These are phyloP conservation scores for Perizoma affinitatum DNA, from an alignment of 2,888 invertebrate genomes.

Conservation along the genomic window DNA sequence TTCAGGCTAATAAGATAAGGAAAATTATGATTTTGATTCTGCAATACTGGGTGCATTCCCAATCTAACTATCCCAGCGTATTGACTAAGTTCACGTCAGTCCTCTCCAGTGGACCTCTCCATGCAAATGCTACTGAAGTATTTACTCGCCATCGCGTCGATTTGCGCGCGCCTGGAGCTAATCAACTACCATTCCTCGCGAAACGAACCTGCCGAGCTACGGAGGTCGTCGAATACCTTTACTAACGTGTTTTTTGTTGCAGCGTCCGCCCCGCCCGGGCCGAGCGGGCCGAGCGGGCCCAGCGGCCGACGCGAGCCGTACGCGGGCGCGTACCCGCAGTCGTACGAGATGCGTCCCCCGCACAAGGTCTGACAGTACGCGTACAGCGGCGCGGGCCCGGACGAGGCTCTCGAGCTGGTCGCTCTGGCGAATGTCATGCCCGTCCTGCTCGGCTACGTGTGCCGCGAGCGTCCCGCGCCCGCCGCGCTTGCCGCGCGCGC, in stretches of 20 bases:
- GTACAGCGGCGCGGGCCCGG: slow-evolving; percentile 47
- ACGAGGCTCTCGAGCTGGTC: slow-evolving; percentile 60
- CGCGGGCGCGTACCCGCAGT: slow-evolving; percentile 89
- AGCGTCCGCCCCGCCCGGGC: slow-evolving; percentile 72
- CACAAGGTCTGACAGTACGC: slow-evolving; percentile 86
- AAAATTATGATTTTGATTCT: no score
- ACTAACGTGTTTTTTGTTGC: slow-evolving; percentile 9
- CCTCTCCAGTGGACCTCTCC: no score
- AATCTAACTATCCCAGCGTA: no score
- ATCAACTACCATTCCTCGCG: no score
- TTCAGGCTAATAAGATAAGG: no score
- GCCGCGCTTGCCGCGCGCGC: slow-evolving; percentile 35
- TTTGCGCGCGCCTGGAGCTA: no score
- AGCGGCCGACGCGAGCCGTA: slow-evolving; percentile 85
- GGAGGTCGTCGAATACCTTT: neutral
- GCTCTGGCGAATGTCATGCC: slow-evolving; percentile 69
- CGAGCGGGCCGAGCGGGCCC: slow-evolving; percentile 63
- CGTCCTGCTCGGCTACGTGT: slow-evolving; percentile 72
- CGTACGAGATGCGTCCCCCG: slow-evolving; percentile 89
- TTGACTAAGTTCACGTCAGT: no score
- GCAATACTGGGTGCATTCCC: no score
- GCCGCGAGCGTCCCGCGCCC: slow-evolving; percentile 45
- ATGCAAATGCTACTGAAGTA: no score
- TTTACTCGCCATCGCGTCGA: no score
- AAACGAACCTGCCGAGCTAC: no score